A percentile compares a stretch with the other conserved stretches of the same genome.
phyloP scores from a whole-genome alignment of 2,113 vertebrate species.

The Meles meles region DNA sequence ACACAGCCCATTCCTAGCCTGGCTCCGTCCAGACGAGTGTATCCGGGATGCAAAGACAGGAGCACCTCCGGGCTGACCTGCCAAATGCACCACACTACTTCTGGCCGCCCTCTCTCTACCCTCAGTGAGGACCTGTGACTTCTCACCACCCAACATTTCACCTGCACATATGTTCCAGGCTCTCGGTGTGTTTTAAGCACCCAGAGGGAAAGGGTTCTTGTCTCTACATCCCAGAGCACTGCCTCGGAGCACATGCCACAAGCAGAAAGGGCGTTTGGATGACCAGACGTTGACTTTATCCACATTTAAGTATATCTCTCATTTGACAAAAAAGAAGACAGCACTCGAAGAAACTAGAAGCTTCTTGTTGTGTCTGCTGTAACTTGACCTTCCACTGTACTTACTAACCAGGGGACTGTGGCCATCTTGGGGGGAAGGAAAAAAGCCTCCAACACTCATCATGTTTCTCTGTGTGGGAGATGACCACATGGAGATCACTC shows the following conservation, averaged over 20 bases:
- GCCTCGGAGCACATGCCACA: accelerated
- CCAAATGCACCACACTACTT: not conserved
- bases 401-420: not conserved
- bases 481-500: not conserved
- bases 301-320: not conserved
- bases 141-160: not conserved
- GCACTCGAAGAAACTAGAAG: not conserved
- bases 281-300: not conserved
- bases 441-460: not conserved
- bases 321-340: not conserved
- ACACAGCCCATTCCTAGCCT: not conserved
- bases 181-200: not conserved
- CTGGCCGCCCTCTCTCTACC: not conserved
- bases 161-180: not conserved
- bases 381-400: not conserved
- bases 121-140: not conserved
- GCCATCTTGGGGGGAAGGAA: not conserved
- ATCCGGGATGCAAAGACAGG: not conserved
- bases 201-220: not conserved
- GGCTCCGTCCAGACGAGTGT: not conserved
- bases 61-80: not conserved
- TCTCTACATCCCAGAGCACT: not conserved
- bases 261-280: not conserved
- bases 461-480: not conserved
- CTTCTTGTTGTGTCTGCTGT: not conserved